Evolutionary conservation across 2,113 vertebrate species (phyloP).

Genomic region (Pteropus alecto): DNA sequence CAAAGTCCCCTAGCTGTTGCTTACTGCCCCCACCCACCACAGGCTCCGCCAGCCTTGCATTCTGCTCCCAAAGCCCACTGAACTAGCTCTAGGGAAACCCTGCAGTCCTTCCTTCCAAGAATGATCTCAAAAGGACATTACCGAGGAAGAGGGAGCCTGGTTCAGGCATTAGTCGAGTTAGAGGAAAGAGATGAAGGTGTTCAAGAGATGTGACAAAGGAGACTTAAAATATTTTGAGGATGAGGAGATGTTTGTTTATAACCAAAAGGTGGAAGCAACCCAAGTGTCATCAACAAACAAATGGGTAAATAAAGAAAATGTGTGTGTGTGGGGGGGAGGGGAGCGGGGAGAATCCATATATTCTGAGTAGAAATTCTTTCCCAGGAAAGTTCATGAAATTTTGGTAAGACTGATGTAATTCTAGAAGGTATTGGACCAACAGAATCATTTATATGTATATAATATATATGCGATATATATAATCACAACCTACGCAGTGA

Average conservation of each 20-base stretch:
- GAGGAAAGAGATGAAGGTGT: neutral
- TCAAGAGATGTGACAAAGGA: neutral
- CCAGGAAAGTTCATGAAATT: neutral
- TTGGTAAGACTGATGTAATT: neutral
- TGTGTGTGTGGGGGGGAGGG: too few relatives aligned
- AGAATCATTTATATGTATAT: too few relatives aligned
- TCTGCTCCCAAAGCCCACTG: neutral
- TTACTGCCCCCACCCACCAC: too few relatives aligned
- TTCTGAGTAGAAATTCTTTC: neutral
- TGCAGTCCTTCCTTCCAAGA: neutral
- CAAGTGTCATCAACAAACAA: neutral
- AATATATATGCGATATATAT: too few relatives aligned
- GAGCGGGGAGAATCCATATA: neutral
- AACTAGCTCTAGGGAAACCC: neutral
- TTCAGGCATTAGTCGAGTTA: too few relatives aligned
- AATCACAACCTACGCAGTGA: too few relatives aligned
- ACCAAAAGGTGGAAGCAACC: neutral
- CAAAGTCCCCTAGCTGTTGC: neutral
- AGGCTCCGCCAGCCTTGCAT: neutral
- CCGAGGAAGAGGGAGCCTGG: neutral
- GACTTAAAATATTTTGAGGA: neutral
- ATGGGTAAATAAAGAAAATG: too few relatives aligned
- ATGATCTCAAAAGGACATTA: neutral
- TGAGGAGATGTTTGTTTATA: neutral
- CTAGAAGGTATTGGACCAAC: neutral